These are phyloP conservation scores for Volucella inflata DNA, from an alignment of 2,888 invertebrate species.

Conservation along the genomic window DNA sequence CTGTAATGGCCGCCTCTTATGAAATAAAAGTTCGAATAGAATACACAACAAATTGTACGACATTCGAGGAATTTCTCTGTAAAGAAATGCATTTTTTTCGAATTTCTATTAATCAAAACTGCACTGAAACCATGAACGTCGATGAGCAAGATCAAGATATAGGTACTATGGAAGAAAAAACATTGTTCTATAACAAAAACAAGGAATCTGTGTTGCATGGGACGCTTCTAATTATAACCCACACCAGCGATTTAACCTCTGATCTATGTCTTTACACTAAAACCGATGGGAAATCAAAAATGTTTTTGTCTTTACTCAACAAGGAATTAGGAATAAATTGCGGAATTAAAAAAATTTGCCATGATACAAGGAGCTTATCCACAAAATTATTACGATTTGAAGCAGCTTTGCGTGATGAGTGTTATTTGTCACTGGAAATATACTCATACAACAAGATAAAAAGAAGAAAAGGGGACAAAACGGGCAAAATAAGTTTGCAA, in stretches of 20 bases:
- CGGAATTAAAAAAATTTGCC: constrained; percentile 20
- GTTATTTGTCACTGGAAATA: constrained; percentile 44
- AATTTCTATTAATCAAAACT: background rate
- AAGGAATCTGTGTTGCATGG: constrained; percentile 78
- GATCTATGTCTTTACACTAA: constrained; percentile 77
- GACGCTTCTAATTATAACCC: constrained; percentile 76
- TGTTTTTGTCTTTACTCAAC: constrained; percentile 78
- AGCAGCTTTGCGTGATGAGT: constrained; percentile 78
- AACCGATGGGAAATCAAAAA: constrained; percentile 73
- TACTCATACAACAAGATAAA: constrained; percentile 4
- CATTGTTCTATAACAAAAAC: constrained; percentile 78
- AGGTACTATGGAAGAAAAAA: background rate
- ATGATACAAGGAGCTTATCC: background rate
- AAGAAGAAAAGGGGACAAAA: background rate
- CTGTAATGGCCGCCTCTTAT: constrained; percentile 78
- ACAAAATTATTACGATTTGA: constrained; percentile 76
- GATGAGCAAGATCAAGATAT: constrained; percentile 25
- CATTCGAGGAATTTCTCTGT: constrained; percentile 78
- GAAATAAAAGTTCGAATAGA: constrained; percentile 76
- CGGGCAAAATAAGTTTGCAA: constrained; percentile 6
- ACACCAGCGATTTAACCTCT: constrained; percentile 19
- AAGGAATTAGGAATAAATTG: constrained; percentile 76
- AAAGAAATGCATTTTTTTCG: constrained; percentile 76
- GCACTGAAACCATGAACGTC: constrained; percentile 23
- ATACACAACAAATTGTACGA: constrained; percentile 26